Evolutionary conservation across 2,888 invertebrate genomes (phyloP).

Genomic region (Agrotis segetum): DNA sequence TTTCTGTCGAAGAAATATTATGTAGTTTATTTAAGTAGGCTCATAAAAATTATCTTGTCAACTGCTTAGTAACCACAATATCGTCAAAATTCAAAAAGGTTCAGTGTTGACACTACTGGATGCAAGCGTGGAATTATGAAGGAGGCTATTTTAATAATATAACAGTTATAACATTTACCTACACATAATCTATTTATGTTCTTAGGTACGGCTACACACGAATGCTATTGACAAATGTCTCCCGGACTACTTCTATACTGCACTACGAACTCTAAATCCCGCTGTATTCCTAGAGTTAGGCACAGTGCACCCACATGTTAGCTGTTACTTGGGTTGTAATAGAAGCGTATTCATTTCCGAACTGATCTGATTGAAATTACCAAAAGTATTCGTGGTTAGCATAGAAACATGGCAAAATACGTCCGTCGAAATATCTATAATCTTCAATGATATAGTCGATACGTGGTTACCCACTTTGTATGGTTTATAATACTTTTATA

Average conservation of each 20-base stretch:
- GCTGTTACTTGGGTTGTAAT: no score
- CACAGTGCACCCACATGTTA: background rate
- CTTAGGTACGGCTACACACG: constrained; percentile 64
- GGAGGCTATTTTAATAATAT: constrained; percentile 75
- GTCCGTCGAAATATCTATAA: constrained; percentile 60
- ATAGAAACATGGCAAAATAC: constrained; percentile 56
- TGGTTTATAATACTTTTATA: constrained; percentile 84
- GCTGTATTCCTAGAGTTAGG: background rate
- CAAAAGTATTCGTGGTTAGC: constrained; percentile 63
- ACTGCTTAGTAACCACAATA: constrained; percentile 65
- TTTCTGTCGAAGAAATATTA: constrained; percentile 65
- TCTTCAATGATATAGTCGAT: constrained; percentile 73
- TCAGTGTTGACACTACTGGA: constrained; percentile 75
- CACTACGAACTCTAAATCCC: background rate
- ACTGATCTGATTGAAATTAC: constrained; percentile 12
- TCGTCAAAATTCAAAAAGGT: constrained; percentile 52
- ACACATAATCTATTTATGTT: constrained; percentile 63
- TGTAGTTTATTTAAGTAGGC: constrained; percentile 57
- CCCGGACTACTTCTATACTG: constrained; percentile 19
- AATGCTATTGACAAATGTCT: constrained; percentile 64
- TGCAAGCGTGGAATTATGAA: constrained; percentile 80
- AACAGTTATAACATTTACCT: constrained; percentile 76
- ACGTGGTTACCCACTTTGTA: constrained; percentile 76
- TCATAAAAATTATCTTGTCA: constrained; percentile 53
- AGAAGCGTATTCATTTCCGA: background rate